Percentiles rank a stretch among this genome's conserved stretches.
Evolutionary conservation across 2,797 vertebrate genomes (phyloP).

Genomic region (Enteromius viviparus): DNA sequence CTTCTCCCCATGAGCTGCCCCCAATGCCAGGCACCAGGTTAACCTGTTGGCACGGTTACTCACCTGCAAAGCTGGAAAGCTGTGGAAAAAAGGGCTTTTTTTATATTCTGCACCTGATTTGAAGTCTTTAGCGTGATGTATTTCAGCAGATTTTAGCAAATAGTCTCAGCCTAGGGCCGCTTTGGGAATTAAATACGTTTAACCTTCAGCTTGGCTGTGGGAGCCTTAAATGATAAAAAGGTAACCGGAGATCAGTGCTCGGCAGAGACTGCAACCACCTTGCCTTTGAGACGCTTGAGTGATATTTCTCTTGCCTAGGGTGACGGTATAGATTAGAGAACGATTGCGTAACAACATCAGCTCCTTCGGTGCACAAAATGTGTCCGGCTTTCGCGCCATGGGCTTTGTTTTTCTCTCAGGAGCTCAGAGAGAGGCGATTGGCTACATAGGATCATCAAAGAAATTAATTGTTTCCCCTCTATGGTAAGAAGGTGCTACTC

Average conservation of each 20-base stretch:
- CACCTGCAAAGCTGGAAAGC: conserved; percentile 34
- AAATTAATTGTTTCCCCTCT: conserved; percentile 87
- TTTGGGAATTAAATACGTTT: conserved; percentile 60
- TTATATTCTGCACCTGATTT: conserved; percentile 25
- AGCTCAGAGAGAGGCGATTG: conserved; percentile 74
- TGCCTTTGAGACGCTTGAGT: conserved; percentile 43
- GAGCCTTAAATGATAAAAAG: conserved; percentile 55
- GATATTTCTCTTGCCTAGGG: conserved; percentile 43
- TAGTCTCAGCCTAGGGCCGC: conserved; percentile 48
- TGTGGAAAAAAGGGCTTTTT: not conserved
- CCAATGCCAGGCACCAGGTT: conserved; percentile 50
- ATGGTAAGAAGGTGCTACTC: conserved; percentile 86
- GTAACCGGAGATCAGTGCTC: conserved; percentile 54
- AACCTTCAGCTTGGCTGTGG: conserved; percentile 63
- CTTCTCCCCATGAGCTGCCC: conserved; percentile 50
- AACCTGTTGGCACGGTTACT: conserved; percentile 50
- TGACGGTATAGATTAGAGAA: conserved; percentile 59
- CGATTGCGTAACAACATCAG: conserved; percentile 61
- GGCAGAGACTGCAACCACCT: conserved; percentile 19
- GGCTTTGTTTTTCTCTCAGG: conserved; percentile 19
- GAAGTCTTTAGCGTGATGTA: conserved; percentile 53
- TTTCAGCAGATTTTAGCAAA: conserved; percentile 56
- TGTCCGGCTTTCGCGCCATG: conserved; percentile 44
- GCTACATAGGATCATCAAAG: conserved; percentile 82
- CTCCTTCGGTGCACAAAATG: conserved; percentile 59